Evolutionary conservation across 1,140 invertebrate genomes (phyloP), one percentile per base, ranked within the genome.

Genomic region (Micrasema longulum): DNA sequence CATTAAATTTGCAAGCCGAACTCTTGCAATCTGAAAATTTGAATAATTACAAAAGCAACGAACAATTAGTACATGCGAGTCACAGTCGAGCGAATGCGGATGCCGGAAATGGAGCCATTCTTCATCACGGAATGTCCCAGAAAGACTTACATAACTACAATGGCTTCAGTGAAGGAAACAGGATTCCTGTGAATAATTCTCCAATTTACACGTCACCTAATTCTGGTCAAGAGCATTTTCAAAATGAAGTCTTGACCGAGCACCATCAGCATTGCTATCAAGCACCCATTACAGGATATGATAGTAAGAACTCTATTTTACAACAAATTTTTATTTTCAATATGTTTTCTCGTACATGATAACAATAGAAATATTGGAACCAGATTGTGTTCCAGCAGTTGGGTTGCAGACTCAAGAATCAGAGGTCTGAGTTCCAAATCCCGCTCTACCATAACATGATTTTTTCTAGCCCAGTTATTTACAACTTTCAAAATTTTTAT

Each of bases 261-360:
- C 68, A 64, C 41, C 41, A 63, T 14, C 55, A 70, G 20, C 57
- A 70, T 50, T 70, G 57, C 20, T 70, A 63, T 20, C 68, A 70
- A 62, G 7, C 55, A 22, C 57, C 53, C 9, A 6, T 36, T 1
- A 53, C 18, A 0, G 55, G 11, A 41, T 62, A 14, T 36, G 53
- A 69, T 36, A 36, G 67, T 69, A 52, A 26, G 48, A n/a, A n/a
- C n/a, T n/a, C n/a, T n/a, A n/a, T n/a, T n/a, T n/a, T n/a, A n/a
- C n/a, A n/a, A n/a, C n/a, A n/a, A n/a, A n/a, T n/a, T n/a, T n/a
- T n/a, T n/a, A n/a, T n/a, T n/a, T n/a, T n/a, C n/a, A n/a, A n/a
- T n/a, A n/a, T n/a, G n/a, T n/a, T n/a, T n/a, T n/a, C n/a, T n/a
- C n/a, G n/a, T n/a, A n/a, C n/a, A n/a, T n/a, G n/a, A n/a, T n/a